Base-by-base conservation (phyloP, 2,797 vertebrate genomes). In the Silurus lanzhouensis region DNA sequence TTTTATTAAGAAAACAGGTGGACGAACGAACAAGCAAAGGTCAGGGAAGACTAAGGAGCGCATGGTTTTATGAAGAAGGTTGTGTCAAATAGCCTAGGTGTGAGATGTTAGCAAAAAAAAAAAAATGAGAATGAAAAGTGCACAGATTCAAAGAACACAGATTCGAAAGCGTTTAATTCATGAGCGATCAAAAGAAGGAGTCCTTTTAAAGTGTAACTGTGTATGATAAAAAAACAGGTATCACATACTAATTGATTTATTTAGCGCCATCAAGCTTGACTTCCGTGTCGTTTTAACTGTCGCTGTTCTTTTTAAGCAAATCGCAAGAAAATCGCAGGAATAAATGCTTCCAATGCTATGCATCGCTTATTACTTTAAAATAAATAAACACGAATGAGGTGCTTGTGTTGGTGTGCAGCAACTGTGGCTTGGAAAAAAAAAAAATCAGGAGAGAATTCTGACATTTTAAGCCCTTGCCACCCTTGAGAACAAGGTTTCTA, bases 361-460 rank as follows among this genome's bases (percentile, higher is more conserved):
- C 2, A 10, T 27, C 72, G 57, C 15, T 52, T 76, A 76, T 58
- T 58, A 58, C 3, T 31, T 19, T 17, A 10, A 31, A 76, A 76
- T 58, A 58, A 76, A 20, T 31, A 76, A 77, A 38, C 8, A 10
- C 17, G 17, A 66, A 1, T 25, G n/a, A 70, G 48, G 38, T 10
- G 76, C n/a, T 9, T 76, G 63, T 60, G 71, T 57, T 81, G 60
- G 82, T 66, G 22, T 83, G 85, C 77, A 13, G 72, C 64, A 63
- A 60, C 46, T 83, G 76, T 52, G 25, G 84, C 78, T 83, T 61
- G 71, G 48, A 52, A 38, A 60, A 81, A 76, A 55, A 13, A 66
- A 66, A 84, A 83, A 79, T 79, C 84, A 25, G 55, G n/a, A 44
- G 46, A 85, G 71, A 85, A 82, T 61, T 76, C 61, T 86, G 85